These are phyloP conservation scores for Agonopterix subpropinquella DNA, from an alignment of 2,888 invertebrate genomes.

Conservation along the genomic window DNA sequence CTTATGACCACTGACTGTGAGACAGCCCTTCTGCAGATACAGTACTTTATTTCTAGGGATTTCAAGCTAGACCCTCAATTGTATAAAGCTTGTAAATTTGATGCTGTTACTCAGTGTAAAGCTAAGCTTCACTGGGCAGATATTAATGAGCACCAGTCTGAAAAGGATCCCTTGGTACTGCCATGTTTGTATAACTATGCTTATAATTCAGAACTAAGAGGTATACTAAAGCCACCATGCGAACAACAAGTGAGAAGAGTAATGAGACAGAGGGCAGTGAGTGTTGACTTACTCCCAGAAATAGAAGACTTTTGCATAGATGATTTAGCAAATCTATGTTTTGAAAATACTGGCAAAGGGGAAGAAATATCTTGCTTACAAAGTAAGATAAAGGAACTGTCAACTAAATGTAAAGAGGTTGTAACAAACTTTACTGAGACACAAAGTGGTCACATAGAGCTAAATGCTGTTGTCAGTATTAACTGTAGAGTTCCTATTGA, in stretches of 20 bases:
- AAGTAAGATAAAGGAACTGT: conserved; percentile 83
- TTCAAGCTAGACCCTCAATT: conserved; percentile 94
- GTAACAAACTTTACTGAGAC: conserved; percentile 92
- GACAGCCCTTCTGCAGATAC: conserved; percentile 93
- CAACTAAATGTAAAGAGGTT: conserved; percentile 82
- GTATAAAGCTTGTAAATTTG: conserved; percentile 90
- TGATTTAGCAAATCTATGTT: conserved; percentile 89
- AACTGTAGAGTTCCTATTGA: conserved; percentile 88
- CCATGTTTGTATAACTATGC: conserved; percentile 92
- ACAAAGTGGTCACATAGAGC: conserved; percentile 89
- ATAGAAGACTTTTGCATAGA: conserved; percentile 93
- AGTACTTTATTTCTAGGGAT: conserved; percentile 97
- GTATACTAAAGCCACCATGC: conserved; percentile 76
- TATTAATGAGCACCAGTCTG: conserved; percentile 79
- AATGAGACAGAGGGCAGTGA: conserved; percentile 94
- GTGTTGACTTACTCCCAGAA: conserved; percentile 95
- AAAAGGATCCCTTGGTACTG: conserved; percentile 88
- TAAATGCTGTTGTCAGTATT: conserved; percentile 92
- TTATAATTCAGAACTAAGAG: conserved; percentile 67
- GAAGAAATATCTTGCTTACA: conserved; percentile 96
- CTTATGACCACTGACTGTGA: conserved; percentile 94
- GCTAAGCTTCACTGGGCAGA: conserved; percentile 87
- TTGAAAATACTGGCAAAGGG: conserved; percentile 88
- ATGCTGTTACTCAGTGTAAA: conserved; percentile 89
- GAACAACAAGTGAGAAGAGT: conserved; percentile 90